Conservation (phyloP, 2,797 vertebrate genomes). For the Pitangus sulphuratus region DNA sequence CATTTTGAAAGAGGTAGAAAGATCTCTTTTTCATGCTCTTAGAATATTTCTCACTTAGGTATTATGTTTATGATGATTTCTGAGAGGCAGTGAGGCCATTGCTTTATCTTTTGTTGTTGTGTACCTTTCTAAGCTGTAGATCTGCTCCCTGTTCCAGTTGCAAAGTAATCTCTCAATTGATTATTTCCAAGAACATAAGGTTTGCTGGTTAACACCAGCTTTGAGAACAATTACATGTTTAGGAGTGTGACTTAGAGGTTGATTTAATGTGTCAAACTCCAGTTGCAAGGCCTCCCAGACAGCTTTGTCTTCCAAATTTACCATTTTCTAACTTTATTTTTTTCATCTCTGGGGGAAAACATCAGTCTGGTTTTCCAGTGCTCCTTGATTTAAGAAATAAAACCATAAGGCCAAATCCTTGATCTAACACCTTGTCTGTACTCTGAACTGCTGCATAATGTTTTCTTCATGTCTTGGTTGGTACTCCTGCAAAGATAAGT, state of each 20-base stretch:
- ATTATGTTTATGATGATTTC: not conserved
- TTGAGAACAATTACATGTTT: not conserved
- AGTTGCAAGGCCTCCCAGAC: not conserved
- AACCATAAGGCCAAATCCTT: conserved; percentile 28
- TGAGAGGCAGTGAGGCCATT: not conserved
- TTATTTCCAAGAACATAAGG: not conserved
- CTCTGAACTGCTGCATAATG: not conserved
- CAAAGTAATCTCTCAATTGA: not conserved
- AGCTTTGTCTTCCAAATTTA: not conserved
- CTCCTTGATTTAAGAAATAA: conserved; percentile 36
- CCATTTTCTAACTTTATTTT: not conserved
- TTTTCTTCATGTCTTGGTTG: conserved; percentile 32
- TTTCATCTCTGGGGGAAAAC: not conserved
- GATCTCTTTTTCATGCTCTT: not conserved
- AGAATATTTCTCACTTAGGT: not conserved
- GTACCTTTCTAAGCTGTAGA: not conserved
- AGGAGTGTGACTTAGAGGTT: not conserved
- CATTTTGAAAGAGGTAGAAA: not conserved
- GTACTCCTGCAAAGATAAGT: conserved; percentile 34
- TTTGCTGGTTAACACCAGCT: not conserved
- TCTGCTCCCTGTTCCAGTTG: not conserved
- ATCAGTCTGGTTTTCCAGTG: conserved; percentile 23
- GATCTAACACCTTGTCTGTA: not conserved
- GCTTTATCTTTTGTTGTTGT: not conserved
- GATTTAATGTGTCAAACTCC: rapidly evolving